A percentile compares a stretch with the other conserved stretches of the same genome.
These are phyloP conservation scores for Umimayanthus kanabou DNA, from an alignment of 92 coral and sea anemone species.

Conservation along the genomic window DNA sequence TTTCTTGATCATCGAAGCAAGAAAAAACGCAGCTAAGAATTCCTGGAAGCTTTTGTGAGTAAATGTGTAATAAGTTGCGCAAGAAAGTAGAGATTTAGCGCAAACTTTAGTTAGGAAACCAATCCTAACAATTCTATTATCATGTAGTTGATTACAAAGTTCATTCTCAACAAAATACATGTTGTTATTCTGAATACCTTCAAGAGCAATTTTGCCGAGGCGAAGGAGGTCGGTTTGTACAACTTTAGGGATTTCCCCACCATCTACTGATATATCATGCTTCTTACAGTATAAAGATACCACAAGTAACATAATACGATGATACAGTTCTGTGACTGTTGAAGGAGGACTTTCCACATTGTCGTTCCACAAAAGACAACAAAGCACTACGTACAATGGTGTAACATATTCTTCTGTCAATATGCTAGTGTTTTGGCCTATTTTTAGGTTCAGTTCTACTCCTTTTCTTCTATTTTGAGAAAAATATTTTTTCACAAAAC, in stretches of 20 bases:
- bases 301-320: background rate
- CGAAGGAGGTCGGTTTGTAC: background rate
- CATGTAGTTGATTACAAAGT: background rate
- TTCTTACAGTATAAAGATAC: background rate
- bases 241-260: background rate
- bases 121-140: background rate
- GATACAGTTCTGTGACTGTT: background rate
- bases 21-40: background rate
- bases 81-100: background rate
- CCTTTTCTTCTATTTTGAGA: background rate
- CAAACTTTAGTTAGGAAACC: background rate
- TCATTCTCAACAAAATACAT: background rate
- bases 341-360: slow-evolving; percentile 3
- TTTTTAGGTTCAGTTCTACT: background rate
- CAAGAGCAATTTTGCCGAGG: background rate
- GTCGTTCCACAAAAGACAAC: background rate
- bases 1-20: background rate
- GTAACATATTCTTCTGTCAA: background rate
- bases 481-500: background rate
- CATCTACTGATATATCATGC: background rate
- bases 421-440: background rate
- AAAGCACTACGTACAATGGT: background rate
- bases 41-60: background rate
- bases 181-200: background rate
- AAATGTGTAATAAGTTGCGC: background rate